Evolutionary conservation across 1,140 invertebrate species (phyloP).

Genomic region (Octopus sinensis): DNA sequence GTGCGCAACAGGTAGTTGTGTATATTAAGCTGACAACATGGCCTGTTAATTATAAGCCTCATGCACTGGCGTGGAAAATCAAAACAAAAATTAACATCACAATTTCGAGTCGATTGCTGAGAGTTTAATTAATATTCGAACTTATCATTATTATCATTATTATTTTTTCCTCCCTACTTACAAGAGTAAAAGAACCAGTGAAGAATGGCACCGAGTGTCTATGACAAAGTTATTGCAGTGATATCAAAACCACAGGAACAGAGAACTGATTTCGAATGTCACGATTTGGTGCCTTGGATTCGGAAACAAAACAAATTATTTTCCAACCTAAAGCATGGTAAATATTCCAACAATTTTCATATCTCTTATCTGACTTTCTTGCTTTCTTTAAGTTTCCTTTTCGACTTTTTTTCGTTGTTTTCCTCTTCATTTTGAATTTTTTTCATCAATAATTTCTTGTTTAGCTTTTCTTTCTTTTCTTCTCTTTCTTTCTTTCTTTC

Average conservation of each 20-base stretch:
- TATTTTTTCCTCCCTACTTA: no score
- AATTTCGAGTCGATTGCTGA: no score
- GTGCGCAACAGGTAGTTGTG: no score
- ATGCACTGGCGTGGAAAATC: no score
- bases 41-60: no score
- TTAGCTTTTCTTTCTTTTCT: neutral
- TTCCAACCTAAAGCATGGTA: conserved; percentile 38
- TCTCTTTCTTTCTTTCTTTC: conserved; percentile 7
- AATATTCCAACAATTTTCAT: neutral
- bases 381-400: neutral
- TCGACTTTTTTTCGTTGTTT: neutral
- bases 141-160: no score
- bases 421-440: neutral
- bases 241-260: conserved; percentile 34
- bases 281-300: conserved; percentile 43
- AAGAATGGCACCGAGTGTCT: conserved; percentile 27
- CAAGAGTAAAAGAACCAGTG: no score
- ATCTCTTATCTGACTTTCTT: neutral
- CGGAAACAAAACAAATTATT: conserved; percentile 43
- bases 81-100: no score
- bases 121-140: no score
- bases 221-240: conserved; percentile 37
- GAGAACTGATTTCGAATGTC: conserved; percentile 38
- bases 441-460: neutral
- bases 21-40: no score